Conservation (phyloP, 2,113 vertebrate genomes). For the Ageneiosus marmoratus region DNA sequence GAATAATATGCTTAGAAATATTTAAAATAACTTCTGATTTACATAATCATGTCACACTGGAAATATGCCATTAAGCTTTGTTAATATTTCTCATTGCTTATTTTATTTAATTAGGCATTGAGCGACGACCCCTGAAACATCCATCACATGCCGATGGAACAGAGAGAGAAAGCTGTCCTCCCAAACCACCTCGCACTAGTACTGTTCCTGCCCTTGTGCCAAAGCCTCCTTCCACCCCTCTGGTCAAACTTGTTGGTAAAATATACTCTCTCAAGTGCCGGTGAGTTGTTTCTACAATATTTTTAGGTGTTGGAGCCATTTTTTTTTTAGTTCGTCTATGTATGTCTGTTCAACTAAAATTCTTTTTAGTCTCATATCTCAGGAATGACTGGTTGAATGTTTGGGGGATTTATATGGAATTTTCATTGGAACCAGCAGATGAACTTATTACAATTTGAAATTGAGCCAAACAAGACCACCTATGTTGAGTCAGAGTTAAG, state of each 20-base stretch:
- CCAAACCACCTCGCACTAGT: conserved; percentile 81
- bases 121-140: conserved; percentile 82
- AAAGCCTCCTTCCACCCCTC: conserved; percentile 86
- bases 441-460: neutral
- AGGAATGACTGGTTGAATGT: neutral
- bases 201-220: conserved; percentile 90
- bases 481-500: no score
- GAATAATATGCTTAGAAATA: neutral
- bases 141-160: conserved; percentile 72
- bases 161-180: conserved; percentile 78
- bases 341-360: neutral
- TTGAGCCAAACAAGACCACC: neutral
- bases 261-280: conserved; percentile 97
- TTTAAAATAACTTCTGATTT: neutral
- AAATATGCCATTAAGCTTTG: neutral
- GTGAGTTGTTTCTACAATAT: conserved; percentile 64
- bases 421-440: neutral
- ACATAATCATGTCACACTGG: neutral
- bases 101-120: conserved; percentile 75
- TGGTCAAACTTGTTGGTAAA: conserved; percentile 93
- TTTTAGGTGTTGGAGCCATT: neutral
- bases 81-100: neutral
- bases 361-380: neutral
- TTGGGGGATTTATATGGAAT: neutral
- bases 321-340: neutral